Evolutionary conservation across 2,888 invertebrate species (phyloP).

Genomic region (Melieria picta): DNA sequence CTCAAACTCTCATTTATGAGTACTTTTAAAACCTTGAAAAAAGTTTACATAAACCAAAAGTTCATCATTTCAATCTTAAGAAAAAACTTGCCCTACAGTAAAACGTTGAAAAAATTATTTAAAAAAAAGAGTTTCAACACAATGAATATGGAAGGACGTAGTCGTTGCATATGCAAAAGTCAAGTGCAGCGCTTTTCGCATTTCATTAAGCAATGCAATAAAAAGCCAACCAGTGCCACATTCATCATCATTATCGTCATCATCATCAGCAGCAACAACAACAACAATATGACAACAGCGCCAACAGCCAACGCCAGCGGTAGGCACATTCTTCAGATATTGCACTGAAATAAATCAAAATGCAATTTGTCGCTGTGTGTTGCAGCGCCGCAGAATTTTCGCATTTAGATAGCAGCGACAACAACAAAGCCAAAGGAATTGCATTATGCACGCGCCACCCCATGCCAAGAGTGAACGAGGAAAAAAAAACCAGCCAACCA

Average conservation of each 20-base stretch:
- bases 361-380: slow-evolving; percentile 55
- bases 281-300: slow-evolving; percentile 3
- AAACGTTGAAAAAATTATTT: neutral
- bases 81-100: slow-evolving; percentile 1
- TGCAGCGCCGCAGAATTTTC: slow-evolving; percentile 22
- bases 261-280: slow-evolving; percentile 22
- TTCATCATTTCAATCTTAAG: too few species aligned
- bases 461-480: neutral
- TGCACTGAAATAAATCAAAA: slow-evolving; percentile 56
- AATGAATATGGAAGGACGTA: slow-evolving; percentile 23
- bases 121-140: neutral
- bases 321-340: slow-evolving; percentile 36
- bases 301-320: slow-evolving; percentile 30
- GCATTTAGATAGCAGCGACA: slow-evolving; percentile 27
- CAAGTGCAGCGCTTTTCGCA: slow-evolving; percentile 27
- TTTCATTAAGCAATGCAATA: slow-evolving; percentile 42
- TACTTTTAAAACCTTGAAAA: too few species aligned
- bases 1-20: too few species aligned
- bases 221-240: slow-evolving; percentile 31
- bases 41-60: too few species aligned
- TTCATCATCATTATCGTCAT: slow-evolving; percentile 28
- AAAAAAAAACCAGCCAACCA: neutral
- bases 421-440: too few species aligned
- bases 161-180: slow-evolving; percentile 27
- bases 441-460: neutral